phyloP scores from a whole-genome alignment of 1,140 invertebrate genomes.

The Streblospio benedicti region DNA sequence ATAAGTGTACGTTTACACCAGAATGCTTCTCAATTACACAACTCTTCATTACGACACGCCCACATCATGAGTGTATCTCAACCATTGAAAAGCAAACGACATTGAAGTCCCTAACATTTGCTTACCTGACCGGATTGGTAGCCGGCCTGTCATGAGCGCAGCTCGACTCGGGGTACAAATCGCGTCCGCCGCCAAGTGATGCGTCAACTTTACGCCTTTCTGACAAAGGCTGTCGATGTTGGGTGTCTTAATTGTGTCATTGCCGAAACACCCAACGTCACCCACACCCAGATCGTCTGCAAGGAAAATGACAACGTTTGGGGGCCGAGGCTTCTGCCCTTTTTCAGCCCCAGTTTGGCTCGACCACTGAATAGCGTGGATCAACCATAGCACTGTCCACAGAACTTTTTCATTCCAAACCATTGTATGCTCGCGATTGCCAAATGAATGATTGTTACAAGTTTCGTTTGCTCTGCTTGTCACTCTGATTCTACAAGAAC shows the following conservation, averaged over 20 bases:
- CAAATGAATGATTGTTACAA: no score
- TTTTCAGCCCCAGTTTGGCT: no score
- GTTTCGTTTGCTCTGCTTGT: no score
- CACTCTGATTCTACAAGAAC: no score
- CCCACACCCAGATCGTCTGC: slow-evolving; percentile 41
- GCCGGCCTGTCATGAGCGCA: slow-evolving; percentile 37
- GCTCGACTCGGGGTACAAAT: slow-evolving; percentile 41
- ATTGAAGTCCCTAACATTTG: neutral
- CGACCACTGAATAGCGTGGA: no score
- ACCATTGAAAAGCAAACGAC: neutral
- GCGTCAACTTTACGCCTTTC: slow-evolving; percentile 31
- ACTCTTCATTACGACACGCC: neutral
- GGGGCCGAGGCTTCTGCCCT: no score
- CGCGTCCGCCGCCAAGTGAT: slow-evolving; percentile 33
- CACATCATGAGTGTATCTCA: neutral
- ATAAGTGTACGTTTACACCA: neutral
- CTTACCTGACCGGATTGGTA: slow-evolving; percentile 33
- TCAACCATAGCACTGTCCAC: no score
- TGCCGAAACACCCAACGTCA: slow-evolving; percentile 37
- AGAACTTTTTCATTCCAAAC: no score
- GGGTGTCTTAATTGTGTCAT: slow-evolving; percentile 33
- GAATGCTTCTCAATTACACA: neutral
- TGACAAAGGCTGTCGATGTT: slow-evolving; percentile 34
- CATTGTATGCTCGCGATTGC: no score
- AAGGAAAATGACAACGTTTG: slow-evolving; percentile 38